Base-by-base conservation (phyloP, 2,888 invertebrate genomes). In the Loripinus fragilis region DNA sequence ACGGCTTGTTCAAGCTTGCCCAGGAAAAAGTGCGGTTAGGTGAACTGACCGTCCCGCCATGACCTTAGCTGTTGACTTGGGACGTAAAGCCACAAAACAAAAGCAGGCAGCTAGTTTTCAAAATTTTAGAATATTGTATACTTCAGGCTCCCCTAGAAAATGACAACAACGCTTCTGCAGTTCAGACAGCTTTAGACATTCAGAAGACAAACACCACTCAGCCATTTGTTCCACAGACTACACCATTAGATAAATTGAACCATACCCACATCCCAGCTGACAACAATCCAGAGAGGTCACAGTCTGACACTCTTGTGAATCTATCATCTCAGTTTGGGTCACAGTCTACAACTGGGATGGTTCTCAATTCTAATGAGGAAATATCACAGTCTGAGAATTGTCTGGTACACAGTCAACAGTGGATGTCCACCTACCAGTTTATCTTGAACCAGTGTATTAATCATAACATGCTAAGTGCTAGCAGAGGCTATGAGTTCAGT, bases 371-470 rank as follows among this genome's bases (percentile, higher is more conserved):
- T 20, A 3, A 8, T 20, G 15, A 52, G 25, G 25, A 10, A 33
- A 17, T 5, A 1, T 2, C 60, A 8, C 33, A 30, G 71, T 50
- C 67, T 72, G 0, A 69, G 76, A 10, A 42, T 69, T 85, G 85
- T 69, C 64, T 85, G 28, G 76, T 81, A 0, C 83, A 85, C 76
- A 81, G 81, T 55, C 23, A 65, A 3, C 60, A 75, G 30, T 85
- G 85, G 85, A 45, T 80, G 48, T 75, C 83, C 1, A 81, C 81
- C 17, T 83, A 71, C 55, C 85, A 85, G 69, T 85, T 76, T 66
- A 76, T 74, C 0, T 35, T 85, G 65, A 80, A 76, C 23, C 81
- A 78, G 45, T 78, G 75, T 30, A 76, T 76, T 45, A 71, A 38
- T 0, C 72, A 50, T 15, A 42, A 79, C 0, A 30, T 74, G 8